phyloP scores from a whole-genome alignment of 2,888 invertebrate genomes.

The Tiliacea aurago region DNA sequence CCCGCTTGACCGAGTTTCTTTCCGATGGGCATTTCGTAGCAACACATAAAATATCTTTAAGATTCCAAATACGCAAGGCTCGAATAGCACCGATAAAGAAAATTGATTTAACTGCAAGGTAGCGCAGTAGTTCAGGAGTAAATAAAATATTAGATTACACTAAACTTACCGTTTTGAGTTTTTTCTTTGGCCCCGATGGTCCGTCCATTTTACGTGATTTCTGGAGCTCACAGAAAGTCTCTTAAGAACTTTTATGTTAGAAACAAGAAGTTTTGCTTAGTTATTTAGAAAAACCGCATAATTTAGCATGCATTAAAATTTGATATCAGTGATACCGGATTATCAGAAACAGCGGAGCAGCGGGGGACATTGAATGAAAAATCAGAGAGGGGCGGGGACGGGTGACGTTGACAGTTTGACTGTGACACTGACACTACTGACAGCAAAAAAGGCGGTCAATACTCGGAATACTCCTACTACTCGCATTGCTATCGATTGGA shows the following conservation, averaged over 20 bases:
- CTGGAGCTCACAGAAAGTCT: constrained; percentile 10
- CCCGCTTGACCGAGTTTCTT: constrained; percentile 12
- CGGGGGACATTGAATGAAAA: not conserved
- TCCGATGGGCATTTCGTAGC: not conserved
- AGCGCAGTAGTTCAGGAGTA: not conserved
- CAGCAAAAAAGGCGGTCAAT: constrained; percentile 20
- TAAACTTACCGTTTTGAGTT: constrained; percentile 85
- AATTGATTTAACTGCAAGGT: constrained; percentile 8
- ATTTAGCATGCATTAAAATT: constrained; percentile 2
- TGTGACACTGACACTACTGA: constrained; percentile 35
- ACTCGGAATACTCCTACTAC: too few species aligned
- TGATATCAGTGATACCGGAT: not conserved
- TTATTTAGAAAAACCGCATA: constrained; percentile 32
- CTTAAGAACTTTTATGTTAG: constrained; percentile 30
- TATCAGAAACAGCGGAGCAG: constrained; percentile 22
- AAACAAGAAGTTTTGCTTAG: constrained; percentile 14
- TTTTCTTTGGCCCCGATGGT: constrained; percentile 85
- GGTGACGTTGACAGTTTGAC: constrained; percentile 25
- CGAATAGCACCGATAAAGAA: constrained; percentile 1
- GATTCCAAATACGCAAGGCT: not conserved
- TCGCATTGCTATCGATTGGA: too few species aligned
- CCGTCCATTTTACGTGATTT: constrained; percentile 77
- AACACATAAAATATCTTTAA: not conserved
- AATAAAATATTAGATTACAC: constrained; percentile 50
- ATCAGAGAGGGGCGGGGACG: not conserved